Evolutionary conservation across 2,888 invertebrate genomes (phyloP).

Genomic region (Malacosoma neustria): DNA sequence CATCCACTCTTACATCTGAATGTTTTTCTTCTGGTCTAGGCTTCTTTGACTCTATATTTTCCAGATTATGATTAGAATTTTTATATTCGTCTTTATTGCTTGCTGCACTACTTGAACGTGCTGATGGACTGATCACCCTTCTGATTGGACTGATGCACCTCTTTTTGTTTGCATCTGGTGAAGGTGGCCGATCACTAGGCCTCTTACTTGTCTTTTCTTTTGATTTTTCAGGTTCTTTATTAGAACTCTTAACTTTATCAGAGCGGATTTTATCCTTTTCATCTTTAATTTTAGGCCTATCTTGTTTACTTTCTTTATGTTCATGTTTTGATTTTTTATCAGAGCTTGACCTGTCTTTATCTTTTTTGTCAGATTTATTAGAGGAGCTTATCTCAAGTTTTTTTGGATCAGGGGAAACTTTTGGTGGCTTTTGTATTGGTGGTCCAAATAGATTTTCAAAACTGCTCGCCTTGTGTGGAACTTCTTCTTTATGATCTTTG

Average conservation of each 20-base stretch:
- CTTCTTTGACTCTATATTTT: slow-evolving; percentile 46
- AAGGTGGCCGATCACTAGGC: slow-evolving; percentile 49
- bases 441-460: slow-evolving; percentile 89
- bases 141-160: slow-evolving; percentile 46
- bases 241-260: slow-evolving; percentile 67
- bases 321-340: slow-evolving; percentile 69
- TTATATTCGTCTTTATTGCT: slow-evolving; percentile 63
- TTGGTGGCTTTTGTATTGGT: slow-evolving; percentile 85
- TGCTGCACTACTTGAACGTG: slow-evolving; percentile 54
- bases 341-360: slow-evolving; percentile 66
- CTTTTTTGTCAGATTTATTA: slow-evolving; percentile 69
- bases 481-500: slow-evolving; percentile 72
- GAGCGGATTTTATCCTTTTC: slow-evolving; percentile 64
- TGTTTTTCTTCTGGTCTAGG: slow-evolving; percentile 63
- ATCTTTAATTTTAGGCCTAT: slow-evolving; percentile 61
- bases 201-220: slow-evolving; percentile 73
- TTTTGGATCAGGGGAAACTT: slow-evolving; percentile 79
- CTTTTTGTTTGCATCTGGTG: slow-evolving; percentile 56
- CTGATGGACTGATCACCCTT: slow-evolving; percentile 45
- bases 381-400: slow-evolving; percentile 54
- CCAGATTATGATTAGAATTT: slow-evolving; percentile 38
- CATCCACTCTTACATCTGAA: slow-evolving; percentile 67
- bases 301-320: slow-evolving; percentile 56
- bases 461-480: slow-evolving; percentile 74
- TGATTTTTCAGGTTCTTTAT: slow-evolving; percentile 71